Percentiles rank a stretch among this genome's conserved stretches.
phyloP scores from a whole-genome alignment of 2,888 invertebrate species.

The Sinodicranocentrus sp. region DNA sequence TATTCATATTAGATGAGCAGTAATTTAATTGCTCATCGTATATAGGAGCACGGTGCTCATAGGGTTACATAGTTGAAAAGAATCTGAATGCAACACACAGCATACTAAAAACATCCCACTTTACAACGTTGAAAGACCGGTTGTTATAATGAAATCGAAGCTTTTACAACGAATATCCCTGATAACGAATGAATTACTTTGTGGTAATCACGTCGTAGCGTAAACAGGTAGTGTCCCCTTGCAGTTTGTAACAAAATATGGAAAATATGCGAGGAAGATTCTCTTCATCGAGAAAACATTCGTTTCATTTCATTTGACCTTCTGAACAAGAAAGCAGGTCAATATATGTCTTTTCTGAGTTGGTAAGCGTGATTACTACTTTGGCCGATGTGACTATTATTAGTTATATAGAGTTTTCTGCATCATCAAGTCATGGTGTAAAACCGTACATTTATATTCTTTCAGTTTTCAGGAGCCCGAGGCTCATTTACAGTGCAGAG shows the following conservation, averaged over 20 bases:
- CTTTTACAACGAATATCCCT: background rate
- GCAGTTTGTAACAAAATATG: slow-evolving; percentile 1
- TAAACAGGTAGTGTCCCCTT: slow-evolving; percentile 30
- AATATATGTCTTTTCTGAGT: slow-evolving; percentile 36
- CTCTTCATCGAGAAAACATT: slow-evolving; percentile 27
- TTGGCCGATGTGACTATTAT: background rate
- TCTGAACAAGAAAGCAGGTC: slow-evolving; percentile 59
- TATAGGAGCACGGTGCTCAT: no score
- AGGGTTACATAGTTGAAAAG: no score
- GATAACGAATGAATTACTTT: slow-evolving; percentile 1
- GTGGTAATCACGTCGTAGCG: background rate
- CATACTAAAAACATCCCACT: background rate
- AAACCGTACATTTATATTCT: slow-evolving; percentile 16
- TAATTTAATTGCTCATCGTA: no score
- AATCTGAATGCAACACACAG: no score
- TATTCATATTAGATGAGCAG: no score
- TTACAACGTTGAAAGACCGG: background rate
- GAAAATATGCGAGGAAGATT: background rate
- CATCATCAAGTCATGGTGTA: no score
- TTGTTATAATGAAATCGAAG: background rate
- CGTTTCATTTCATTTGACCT: slow-evolving; percentile 64
- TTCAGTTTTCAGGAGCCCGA: slow-evolving; percentile 41
- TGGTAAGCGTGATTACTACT: slow-evolving; percentile 6
- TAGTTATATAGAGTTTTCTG: background rate
- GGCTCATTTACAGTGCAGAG: slow-evolving; percentile 16